These are phyloP conservation scores for Climacteris rufus DNA, from an alignment of 2,113 vertebrate genomes.

Conservation along the genomic window DNA sequence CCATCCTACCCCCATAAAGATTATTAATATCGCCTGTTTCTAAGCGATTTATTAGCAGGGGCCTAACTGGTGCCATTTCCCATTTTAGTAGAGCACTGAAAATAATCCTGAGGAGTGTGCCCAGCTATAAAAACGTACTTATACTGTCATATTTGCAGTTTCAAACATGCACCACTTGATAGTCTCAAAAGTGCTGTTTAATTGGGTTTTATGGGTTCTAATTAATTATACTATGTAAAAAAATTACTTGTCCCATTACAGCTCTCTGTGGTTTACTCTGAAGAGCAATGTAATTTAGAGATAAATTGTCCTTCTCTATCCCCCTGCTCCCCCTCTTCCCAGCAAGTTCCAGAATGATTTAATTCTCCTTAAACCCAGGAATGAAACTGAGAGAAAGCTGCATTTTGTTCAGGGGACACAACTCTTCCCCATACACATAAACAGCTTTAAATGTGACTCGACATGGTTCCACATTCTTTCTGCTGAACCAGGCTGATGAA, in stretches of 20 bases:
- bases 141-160: slow-evolving; percentile 65
- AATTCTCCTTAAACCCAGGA: background rate
- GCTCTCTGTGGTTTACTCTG: slow-evolving; percentile 61
- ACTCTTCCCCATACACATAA: background rate
- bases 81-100: slow-evolving; percentile 62
- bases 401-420: background rate
- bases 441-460: background rate
- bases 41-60: slow-evolving; percentile 57
- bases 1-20: slow-evolving; percentile 51
- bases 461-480: background rate
- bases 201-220: slow-evolving; percentile 70
- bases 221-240: slow-evolving; percentile 66
- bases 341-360: background rate
- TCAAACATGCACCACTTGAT: slow-evolving; percentile 66
- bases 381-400: background rate
- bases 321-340: background rate
- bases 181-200: slow-evolving; percentile 72
- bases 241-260: slow-evolving; percentile 65
- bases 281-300: slow-evolving; percentile 59
- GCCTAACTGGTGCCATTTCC: slow-evolving; percentile 62
- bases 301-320: slow-evolving; percentile 43
- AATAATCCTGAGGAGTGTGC: slow-evolving; percentile 61
- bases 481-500: slow-evolving; percentile 22
- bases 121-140: slow-evolving; percentile 70
- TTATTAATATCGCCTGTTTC: slow-evolving; percentile 65